These are phyloP conservation scores for human DNA, from an alignment of 2,113 vertebrate genomes.

Conservation along the genomic window DNA sequence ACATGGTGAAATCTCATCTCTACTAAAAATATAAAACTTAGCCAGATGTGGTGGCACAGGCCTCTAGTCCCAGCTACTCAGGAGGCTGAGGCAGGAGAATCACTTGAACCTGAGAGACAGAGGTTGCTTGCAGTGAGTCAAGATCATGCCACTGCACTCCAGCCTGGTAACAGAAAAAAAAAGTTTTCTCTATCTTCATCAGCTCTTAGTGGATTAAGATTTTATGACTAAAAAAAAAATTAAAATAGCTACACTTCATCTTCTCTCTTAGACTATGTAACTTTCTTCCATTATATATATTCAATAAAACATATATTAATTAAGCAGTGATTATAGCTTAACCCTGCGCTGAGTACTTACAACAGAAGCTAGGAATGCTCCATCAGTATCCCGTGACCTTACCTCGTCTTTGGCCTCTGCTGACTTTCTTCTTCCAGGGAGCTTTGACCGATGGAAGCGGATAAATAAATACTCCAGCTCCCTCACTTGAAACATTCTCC, in stretches of 20 bases:
- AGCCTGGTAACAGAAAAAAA: too few relatives aligned
- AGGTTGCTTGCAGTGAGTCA: too few relatives aligned
- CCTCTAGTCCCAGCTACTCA: too few relatives aligned
- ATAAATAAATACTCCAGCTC: not conserved
- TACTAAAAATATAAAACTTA: too few relatives aligned
- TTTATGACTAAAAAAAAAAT: not conserved
- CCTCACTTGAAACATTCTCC: not conserved
- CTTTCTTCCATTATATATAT: not conserved
- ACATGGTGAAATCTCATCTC: too few relatives aligned
- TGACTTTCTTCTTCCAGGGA: not conserved
- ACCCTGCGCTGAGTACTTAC: not conserved
- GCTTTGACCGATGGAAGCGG: not conserved
- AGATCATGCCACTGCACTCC: too few relatives aligned
- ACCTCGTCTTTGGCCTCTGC: not conserved
- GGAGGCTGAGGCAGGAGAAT: too few relatives aligned
- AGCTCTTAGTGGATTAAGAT: not conserved
- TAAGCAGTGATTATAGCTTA: not conserved
- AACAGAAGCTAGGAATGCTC: not conserved
- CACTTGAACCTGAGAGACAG: too few relatives aligned
- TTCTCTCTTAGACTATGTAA: not conserved
- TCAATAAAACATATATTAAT: not conserved
- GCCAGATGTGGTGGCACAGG: too few relatives aligned
- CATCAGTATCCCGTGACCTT: not conserved
- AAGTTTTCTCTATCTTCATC: not conserved
- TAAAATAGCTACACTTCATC: not conserved